Conservation (phyloP, 2,888 invertebrate species). For the Ectemnius cavifrons region DNA sequence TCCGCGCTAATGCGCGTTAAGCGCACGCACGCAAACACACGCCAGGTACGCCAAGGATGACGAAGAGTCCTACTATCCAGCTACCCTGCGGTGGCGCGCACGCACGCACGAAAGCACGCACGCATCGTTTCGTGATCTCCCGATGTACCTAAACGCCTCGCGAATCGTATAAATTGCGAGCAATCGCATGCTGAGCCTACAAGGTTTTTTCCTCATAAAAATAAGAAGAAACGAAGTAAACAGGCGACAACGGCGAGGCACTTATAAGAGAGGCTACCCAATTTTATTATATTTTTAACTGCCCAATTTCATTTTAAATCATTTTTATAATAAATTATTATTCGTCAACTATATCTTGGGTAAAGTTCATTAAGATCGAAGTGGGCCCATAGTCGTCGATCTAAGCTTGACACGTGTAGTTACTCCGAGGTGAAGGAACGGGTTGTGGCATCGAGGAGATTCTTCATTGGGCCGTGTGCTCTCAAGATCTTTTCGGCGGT, state of each 20-base stretch:
- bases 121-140: constrained; percentile 47
- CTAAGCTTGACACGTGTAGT: too few species aligned
- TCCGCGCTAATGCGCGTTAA: constrained; percentile 54
- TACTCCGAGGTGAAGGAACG: too few species aligned
- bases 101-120: constrained; percentile 25
- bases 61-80: constrained; percentile 27
- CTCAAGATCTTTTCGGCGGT: constrained; percentile 36
- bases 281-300: too few species aligned
- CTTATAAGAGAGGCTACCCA: too few species aligned
- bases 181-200: constrained; percentile 55
- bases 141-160: constrained; percentile 54
- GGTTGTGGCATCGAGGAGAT: not conserved
- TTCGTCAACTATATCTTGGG: too few species aligned
- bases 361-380: too few species aligned
- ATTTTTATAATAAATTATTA: too few species aligned
- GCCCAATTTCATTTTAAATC: too few species aligned
- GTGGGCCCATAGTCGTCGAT: too few species aligned
- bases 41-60: constrained; percentile 10
- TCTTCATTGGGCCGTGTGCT: too few species aligned
- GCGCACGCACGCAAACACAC: constrained; percentile 6
- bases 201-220: constrained; percentile 16
- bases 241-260: too few species aligned
- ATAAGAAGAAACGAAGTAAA: too few species aligned
- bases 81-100: constrained; percentile 56
- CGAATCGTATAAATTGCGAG: constrained; percentile 50